phyloP scores from a whole-genome alignment of 2,888 invertebrate species.

The Cosmia pyralina region DNA sequence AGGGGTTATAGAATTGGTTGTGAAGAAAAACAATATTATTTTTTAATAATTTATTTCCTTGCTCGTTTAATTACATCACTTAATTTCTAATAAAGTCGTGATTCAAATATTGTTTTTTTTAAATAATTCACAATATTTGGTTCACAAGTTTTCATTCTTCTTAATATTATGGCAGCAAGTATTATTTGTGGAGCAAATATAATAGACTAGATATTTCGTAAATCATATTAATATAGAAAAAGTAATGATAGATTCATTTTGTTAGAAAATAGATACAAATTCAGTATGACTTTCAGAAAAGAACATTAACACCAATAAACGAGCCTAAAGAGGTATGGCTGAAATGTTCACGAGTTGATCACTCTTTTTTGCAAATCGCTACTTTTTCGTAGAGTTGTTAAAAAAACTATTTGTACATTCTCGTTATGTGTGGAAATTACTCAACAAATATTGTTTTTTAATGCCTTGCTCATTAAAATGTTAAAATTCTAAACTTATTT shows the following conservation, averaged over 20 bases:
- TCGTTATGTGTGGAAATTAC: conserved; percentile 1
- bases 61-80: conserved; percentile 45
- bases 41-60: conserved; percentile 74
- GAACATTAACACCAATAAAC: not conserved
- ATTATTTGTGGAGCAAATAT: conserved; percentile 60
- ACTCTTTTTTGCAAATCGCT: not conserved
- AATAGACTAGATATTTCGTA: conserved; percentile 64
- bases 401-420: conserved; percentile 19
- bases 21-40: conserved; percentile 60
- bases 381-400: not conserved
- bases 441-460: not conserved
- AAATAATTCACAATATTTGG: conserved; percentile 78
- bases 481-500: conserved; percentile 20
- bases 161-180: conserved; percentile 81
- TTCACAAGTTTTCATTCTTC: conserved; percentile 80
- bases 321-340: not conserved
- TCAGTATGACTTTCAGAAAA: conserved; percentile 1
- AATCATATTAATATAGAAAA: conserved; percentile 51
- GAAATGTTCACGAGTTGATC: not conserved
- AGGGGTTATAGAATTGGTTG: conserved; percentile 14
- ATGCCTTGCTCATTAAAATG: conserved; percentile 54
- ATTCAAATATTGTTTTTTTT: conserved; percentile 81
- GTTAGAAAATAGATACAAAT: not conserved
- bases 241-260: conserved; percentile 5
- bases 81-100: conserved; percentile 79